Conservation (phyloP, 1,140 invertebrate genomes). For the Pygmarrhopalites habei region DNA sequence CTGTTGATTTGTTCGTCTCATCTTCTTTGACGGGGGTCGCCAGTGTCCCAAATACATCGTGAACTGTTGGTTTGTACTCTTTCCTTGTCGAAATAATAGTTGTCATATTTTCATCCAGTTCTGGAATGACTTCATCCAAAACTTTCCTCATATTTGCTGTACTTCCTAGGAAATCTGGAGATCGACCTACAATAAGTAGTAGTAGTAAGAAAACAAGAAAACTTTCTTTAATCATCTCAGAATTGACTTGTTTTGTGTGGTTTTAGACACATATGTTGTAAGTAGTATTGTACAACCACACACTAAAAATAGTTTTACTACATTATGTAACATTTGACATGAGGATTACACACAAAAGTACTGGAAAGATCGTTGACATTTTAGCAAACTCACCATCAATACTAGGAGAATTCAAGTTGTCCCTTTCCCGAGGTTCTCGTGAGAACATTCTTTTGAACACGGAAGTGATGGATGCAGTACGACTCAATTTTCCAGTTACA, state of each 20-base stretch:
- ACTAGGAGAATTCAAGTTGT: conserved; percentile 16
- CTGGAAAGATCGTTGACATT: too few relatives aligned
- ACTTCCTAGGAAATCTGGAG: conserved; percentile 19
- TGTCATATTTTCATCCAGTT: conserved; percentile 39
- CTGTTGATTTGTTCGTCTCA: not conserved
- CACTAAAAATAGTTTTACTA: too few relatives aligned
- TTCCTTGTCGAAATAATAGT: conserved; percentile 45
- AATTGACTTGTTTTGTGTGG: too few relatives aligned
- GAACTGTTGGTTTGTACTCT: conserved; percentile 36
- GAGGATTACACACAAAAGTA: too few relatives aligned
- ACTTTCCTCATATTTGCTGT: conserved; percentile 23
- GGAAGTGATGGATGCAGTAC: conserved; percentile 58
- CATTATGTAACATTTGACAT: too few relatives aligned
- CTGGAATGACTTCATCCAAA: conserved; percentile 35
- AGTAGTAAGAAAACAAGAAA: too few relatives aligned
- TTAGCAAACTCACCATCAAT: conserved; percentile 20
- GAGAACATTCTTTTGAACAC: conserved; percentile 67
- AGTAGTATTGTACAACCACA: too few relatives aligned
- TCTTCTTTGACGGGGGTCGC: not conserved
- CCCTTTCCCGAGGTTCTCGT: conserved; percentile 48
- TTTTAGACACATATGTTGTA: too few relatives aligned
- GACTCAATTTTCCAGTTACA: conserved; percentile 46
- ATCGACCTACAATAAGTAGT: conserved; percentile 3
- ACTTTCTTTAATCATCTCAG: too few relatives aligned
- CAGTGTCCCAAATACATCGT: conserved; percentile 29